These are phyloP conservation scores for Coryphaenoides rupestris DNA, from an alignment of 2,113 vertebrate genomes.

Conservation along the genomic window DNA sequence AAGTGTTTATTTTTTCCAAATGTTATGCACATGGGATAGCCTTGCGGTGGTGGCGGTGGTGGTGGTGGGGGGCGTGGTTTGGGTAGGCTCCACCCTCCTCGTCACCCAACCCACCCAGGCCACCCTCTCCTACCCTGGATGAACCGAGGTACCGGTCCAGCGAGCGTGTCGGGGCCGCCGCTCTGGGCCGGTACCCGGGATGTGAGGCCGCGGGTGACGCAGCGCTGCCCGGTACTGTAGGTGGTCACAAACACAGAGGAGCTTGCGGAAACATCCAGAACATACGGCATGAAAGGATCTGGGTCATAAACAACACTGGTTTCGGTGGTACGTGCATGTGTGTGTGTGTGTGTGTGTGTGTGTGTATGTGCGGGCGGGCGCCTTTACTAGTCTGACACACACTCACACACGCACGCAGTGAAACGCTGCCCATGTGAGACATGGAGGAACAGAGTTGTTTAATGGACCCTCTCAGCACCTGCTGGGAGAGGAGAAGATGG, in stretches of 20 bases:
- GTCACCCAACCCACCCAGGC: not conserved
- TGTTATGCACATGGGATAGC: too few species aligned
- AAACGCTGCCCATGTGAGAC: not conserved
- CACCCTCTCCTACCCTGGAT: not conserved
- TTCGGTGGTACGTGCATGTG: not conserved
- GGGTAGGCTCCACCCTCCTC: too few species aligned
- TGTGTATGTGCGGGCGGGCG: not conserved
- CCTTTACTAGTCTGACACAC: not conserved
- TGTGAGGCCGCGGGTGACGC: slow-evolving; percentile 28
- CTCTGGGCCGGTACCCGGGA: not conserved
- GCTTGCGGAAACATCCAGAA: slow-evolving; percentile 39
- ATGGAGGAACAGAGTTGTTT: not conserved
- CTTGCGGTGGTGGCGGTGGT: too few species aligned
- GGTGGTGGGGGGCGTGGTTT: too few species aligned
- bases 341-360: not conserved
- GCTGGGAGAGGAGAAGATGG: slow-evolving; percentile 10
- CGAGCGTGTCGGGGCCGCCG: too few species aligned
- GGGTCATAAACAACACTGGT: slow-evolving; percentile 49
- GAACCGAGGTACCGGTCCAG: too few species aligned
- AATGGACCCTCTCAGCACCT: not conserved
- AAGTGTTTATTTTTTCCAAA: not conserved
- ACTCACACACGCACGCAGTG: not conserved
- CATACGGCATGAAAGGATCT: slow-evolving; percentile 17
- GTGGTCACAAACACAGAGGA: slow-evolving; percentile 57
- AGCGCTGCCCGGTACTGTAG: slow-evolving; percentile 40